A percentile compares a stretch with the other conserved stretches of the same genome.
Conservation (phyloP, 2,113 vertebrate species). For the Gymnogyps californianus region DNA sequence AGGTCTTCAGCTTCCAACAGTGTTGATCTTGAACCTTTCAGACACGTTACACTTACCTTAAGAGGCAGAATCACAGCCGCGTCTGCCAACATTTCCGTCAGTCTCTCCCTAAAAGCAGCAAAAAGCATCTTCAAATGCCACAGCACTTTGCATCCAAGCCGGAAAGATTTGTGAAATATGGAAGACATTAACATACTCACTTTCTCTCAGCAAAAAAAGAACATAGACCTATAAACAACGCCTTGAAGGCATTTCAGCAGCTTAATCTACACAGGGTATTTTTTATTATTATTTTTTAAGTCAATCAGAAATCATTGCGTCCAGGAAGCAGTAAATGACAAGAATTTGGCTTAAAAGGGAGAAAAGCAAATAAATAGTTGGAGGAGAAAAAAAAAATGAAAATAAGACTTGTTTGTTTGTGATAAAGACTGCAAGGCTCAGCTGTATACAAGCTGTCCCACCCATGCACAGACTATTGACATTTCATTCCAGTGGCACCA, state of each 20-base stretch:
- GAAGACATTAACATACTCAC: conserved; percentile 71
- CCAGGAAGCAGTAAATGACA: conserved; percentile 67
- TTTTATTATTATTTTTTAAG: not conserved
- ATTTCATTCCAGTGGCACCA: conserved; percentile 10
- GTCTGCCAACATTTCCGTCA: not conserved
- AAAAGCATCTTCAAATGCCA: conserved; percentile 49
- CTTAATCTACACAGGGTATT: conserved; percentile 33
- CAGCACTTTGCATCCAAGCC: conserved; percentile 8
- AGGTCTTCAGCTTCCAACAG: not conserved
- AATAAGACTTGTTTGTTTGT: conserved; percentile 25
- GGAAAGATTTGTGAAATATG: conserved; percentile 65
- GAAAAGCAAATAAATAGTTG: conserved; percentile 36
- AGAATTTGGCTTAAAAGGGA: conserved; percentile 57
- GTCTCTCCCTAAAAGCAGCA: conserved; percentile 43
- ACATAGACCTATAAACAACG: conserved; percentile 59
- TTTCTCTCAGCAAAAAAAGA: conserved; percentile 69
- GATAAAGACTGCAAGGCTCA: conserved; percentile 30
- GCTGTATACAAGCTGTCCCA: conserved; percentile 32
- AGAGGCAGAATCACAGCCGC: not conserved
- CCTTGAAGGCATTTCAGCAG: conserved; percentile 68
- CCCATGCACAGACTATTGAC: not conserved
- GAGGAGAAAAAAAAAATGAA: not conserved
- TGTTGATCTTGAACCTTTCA: not conserved
- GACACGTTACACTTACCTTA: not conserved
- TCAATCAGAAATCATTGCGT: conserved; percentile 42